Base-by-base conservation (phyloP, 2,113 vertebrate genomes). In the Etheostoma cragini region DNA sequence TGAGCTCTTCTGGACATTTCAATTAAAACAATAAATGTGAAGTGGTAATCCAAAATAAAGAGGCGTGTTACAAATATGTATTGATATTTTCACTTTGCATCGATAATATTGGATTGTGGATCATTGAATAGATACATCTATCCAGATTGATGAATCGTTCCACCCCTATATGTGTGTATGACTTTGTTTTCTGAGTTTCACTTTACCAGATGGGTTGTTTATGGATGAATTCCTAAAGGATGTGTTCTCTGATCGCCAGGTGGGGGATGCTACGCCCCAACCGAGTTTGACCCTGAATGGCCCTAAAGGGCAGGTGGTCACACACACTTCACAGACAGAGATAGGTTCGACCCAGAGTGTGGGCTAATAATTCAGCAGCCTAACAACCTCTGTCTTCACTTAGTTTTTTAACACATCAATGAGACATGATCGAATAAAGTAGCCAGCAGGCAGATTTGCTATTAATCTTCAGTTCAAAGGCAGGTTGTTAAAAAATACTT, bases 301-400 rank as follows among this genome's bases (percentile, higher is more conserved):
- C 78, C 71, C 56, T 35, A 1, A 62, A 87, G 73, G 82, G 81
- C 73, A 14, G 66, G 53, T 85, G 88, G 78, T 90, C 88, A 81
- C 81, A 81, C 81, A 85, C 76, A 88, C 69, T 90, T 77, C 67
- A 81, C 83, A 87, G 87, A 70, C 83, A 80, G 49, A 69, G 8
- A 2, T 14, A 57, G 70, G 65, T 68, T 57, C n/a, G 11, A 74
- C 19, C 62, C 26, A 33, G 17, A 73, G 53, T 70, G 5, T 16
- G 5, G 0, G 1, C 57, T 24, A 54, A 64, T 35, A 42, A 35
- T 24, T 26, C 14, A 42, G 26, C 2, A 33, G 1, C 5, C 10
- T 0, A 26, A 54, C 16, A 46, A 22, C 6, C 21, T 56, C 1
- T 24, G 1, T 70, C 26, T 24, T 47, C 1, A 12, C 1, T 52